Evolutionary conservation across 2,888 invertebrate genomes (phyloP).

Genomic region (Coenonympha glycerion): DNA sequence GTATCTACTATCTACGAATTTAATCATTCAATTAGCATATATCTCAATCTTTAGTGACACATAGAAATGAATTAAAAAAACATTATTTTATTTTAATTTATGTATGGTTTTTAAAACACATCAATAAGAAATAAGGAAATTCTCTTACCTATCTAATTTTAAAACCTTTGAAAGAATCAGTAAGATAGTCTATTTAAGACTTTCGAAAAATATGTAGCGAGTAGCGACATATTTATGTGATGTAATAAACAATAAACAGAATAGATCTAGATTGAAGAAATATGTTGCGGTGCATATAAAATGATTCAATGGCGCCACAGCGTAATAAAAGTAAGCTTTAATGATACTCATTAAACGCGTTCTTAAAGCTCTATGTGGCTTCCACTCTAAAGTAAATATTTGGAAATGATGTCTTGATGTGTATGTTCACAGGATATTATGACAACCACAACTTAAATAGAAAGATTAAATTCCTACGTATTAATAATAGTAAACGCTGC

Average conservation of each 20-base stretch:
- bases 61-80: background rate
- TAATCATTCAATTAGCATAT: background rate
- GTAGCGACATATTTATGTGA: constrained; percentile 16
- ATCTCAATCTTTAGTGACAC: background rate
- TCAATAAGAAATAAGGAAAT: too few species aligned
- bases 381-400: constrained; percentile 18
- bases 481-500: too few species aligned
- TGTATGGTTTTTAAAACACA: too few species aligned
- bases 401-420: constrained; percentile 2
- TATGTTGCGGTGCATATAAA: constrained; percentile 20
- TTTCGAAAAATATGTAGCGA: constrained; percentile 4
- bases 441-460: background rate
- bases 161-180: background rate
- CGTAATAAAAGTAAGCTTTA: constrained; percentile 21
- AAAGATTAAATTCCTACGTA: background rate
- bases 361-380: constrained; percentile 16
- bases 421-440: background rate
- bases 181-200: background rate
- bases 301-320: constrained; percentile 20
- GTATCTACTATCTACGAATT: too few species aligned
- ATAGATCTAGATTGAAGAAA: constrained; percentile 8
- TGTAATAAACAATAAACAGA: constrained; percentile 21
- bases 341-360: constrained; percentile 18
- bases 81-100: too few species aligned
- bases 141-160: too few species aligned